phyloP scores from a whole-genome alignment of 2,888 invertebrate species.

The Amaurobius ferox region DNA sequence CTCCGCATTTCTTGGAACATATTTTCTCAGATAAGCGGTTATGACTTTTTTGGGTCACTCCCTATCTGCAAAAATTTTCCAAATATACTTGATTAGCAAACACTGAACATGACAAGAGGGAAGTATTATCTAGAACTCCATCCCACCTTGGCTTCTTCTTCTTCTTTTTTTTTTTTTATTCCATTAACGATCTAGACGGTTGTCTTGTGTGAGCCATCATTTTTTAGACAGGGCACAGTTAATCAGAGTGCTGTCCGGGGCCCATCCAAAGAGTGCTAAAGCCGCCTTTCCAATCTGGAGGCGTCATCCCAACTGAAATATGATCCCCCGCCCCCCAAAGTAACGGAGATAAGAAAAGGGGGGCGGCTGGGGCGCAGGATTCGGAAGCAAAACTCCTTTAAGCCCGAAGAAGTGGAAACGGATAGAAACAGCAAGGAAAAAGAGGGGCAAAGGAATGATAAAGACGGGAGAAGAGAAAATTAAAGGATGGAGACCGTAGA shows the following conservation, averaged over 20 bases:
- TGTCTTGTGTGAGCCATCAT: conserved; percentile 31
- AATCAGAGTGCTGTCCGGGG: conserved; percentile 66
- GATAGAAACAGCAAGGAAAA: conserved; percentile 23
- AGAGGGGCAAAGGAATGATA: conserved; percentile 47
- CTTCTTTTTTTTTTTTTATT: neutral
- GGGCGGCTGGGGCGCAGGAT: conserved; percentile 26
- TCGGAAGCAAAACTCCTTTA: conserved; percentile 68
- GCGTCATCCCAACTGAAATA: conserved; percentile 71
- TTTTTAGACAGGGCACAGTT: conserved; percentile 49
- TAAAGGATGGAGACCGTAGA: conserved; percentile 65
- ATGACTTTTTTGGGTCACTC: neutral
- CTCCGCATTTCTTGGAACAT: too few relatives aligned
- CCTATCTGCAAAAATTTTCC: neutral
- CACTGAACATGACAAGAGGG: neutral
- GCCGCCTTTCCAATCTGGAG: conserved; percentile 69
- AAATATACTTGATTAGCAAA: neutral
- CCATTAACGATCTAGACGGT: conserved; percentile 9
- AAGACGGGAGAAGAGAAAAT: conserved; percentile 69
- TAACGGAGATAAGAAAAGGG: conserved; percentile 46
- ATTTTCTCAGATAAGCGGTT: too few relatives aligned
- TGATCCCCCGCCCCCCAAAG: conserved; percentile 54
- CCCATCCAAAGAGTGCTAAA: conserved; percentile 58
- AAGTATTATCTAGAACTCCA: neutral
- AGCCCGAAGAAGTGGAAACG: conserved; percentile 65
- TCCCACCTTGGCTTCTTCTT: conserved; percentile 8